Percentiles rank a stretch among this genome's conserved stretches.
Conservation (phyloP, 2,888 invertebrate species). For the Diabrotica balteata region DNA sequence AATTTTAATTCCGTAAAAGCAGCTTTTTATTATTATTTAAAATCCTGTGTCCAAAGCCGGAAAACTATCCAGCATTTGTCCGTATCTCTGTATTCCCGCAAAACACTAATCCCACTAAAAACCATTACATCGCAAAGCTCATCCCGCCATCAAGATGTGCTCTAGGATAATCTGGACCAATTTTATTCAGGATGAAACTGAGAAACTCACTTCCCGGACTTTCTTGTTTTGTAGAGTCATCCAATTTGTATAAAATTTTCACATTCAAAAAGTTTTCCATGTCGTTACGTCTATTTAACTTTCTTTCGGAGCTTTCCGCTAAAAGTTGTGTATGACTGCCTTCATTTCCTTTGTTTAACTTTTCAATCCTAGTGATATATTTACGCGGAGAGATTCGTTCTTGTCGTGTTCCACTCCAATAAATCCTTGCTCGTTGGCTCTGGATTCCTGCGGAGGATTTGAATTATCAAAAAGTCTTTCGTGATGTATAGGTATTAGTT, state of each 20-base stretch:
- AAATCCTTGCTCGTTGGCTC: conserved; percentile 7
- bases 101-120: too few species aligned
- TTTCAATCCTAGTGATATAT: conserved; percentile 17
- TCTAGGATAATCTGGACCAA: too few species aligned
- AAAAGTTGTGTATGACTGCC: conserved; percentile 15
- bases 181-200: too few species aligned
- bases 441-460: conserved; percentile 1
- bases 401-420: conserved; percentile 12
- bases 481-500: conserved; percentile 12
- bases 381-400: conserved; percentile 9
- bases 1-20: too few species aligned
- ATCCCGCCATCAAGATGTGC: too few species aligned
- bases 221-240: conserved; percentile 11
- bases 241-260: conserved; percentile 19
- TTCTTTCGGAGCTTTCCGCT: conserved; percentile 5
- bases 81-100: too few species aligned
- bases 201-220: conserved; percentile 1
- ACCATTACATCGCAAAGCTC: too few species aligned
- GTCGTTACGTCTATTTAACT: conserved; percentile 17
- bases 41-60: too few species aligned
- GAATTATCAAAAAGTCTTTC: conserved; percentile 10
- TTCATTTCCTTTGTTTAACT: conserved; percentile 21
- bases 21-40: too few species aligned
- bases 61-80: too few species aligned
- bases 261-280: conserved; percentile 10